Percentiles rank a stretch among this genome's conserved stretches.
Conservation (phyloP, 2,797 vertebrate species). For the Antrozous pallidus region DNA sequence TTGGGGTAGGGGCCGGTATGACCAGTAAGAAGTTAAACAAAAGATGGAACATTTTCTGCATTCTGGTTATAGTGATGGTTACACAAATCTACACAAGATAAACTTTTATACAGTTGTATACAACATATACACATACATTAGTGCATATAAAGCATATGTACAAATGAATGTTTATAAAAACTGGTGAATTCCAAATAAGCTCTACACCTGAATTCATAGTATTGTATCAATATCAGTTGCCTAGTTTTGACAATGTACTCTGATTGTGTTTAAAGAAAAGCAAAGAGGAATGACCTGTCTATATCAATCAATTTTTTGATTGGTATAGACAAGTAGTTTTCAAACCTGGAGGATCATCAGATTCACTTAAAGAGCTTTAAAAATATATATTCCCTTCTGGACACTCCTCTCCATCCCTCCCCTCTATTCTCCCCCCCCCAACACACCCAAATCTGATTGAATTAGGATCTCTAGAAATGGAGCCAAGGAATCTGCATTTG, state of each 20-base stretch:
- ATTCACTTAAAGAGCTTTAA: slow-evolving; percentile 10
- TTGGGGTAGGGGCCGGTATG: not conserved
- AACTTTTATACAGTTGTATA: not conserved
- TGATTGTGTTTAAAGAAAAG: not conserved
- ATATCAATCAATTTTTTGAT: not conserved
- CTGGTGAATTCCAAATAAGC: not conserved
- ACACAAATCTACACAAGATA: not conserved
- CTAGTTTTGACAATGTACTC: not conserved
- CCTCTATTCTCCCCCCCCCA: no score
- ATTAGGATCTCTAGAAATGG: not conserved
- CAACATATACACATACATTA: not conserved
- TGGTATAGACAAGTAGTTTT: not conserved
- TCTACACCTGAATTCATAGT: not conserved
- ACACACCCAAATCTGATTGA: not conserved
- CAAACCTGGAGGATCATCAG: not conserved
- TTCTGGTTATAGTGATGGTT: not conserved
- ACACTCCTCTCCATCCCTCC: not conserved
- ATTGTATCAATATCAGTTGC: not conserved
- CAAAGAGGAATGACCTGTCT: not conserved
- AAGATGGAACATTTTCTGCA: not conserved
- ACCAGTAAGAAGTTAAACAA: not conserved
- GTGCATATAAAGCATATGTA: not conserved
- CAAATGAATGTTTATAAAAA: not conserved
- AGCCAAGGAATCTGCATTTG: not conserved
- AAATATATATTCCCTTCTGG: not conserved